Base-by-base conservation (phyloP, 2,888 invertebrate genomes). In the Onthophagus sagittarius region DNA sequence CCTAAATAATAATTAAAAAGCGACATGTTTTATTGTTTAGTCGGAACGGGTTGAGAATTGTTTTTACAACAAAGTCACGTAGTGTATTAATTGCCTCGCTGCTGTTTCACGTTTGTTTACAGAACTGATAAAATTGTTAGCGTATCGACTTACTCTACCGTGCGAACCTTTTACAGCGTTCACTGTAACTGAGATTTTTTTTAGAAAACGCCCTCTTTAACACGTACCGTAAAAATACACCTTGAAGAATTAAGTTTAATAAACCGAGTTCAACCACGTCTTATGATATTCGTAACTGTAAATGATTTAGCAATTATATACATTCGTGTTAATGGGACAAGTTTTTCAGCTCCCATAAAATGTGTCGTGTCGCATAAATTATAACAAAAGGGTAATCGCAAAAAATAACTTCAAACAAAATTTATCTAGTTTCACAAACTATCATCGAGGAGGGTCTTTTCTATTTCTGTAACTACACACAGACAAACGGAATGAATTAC, bases 41-140 rank as follows among this genome's bases (percentile, higher is more conserved):
- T 67, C 67, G 67, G 67, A 67, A 67, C 67, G 67, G 67, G 31
- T 13, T n/a, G 23, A 32, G 32, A 23, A 11, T 72, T 74, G 74
- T 74, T 74, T 72, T 70, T 72, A 72, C 74, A 74, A 74, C 74
- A 72, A 74, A 74, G 74, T 74, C 74, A 74, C 74, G 74, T 74
- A 72, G 70, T 70, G 72, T 74, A 72, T 72, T 74, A 72, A 63
- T 72, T 74, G 31, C 33, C 15, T 13, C 63, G 31, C 31, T 6
- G 67, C 67, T 13, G 23, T 23, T 31, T 67, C 67, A 32, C 67
- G 32, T 67, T 67, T 67, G 67, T 67, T 67, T 67, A 67, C 67
- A 67, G 67, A 67, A 67, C 67, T 67, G 67, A 67, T 67, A 67
- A 67, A 31, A 67, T 67, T 23, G 67, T 32, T 32, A 32, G 67